These are phyloP conservation scores for Muscicapa striata DNA, from an alignment of 2,797 vertebrate genomes.

Conservation along the genomic window DNA sequence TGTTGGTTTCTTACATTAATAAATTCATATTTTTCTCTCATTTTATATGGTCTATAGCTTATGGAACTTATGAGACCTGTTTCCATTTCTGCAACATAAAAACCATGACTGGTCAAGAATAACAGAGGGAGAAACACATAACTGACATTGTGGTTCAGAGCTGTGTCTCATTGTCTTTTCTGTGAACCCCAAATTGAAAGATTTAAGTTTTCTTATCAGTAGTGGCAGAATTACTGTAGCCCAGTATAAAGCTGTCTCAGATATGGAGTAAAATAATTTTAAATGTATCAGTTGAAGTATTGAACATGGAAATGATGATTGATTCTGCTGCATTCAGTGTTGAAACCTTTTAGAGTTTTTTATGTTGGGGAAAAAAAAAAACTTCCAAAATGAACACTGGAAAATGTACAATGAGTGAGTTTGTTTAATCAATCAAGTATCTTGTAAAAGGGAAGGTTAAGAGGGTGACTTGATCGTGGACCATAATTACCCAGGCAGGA, in stretches of 20 bases:
- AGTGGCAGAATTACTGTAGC: background rate
- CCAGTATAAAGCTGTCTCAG: background rate
- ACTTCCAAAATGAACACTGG: background rate
- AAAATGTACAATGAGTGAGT: background rate
- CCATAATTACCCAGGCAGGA: slow-evolving; percentile 26
- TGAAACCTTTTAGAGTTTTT: background rate
- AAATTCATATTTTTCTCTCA: background rate
- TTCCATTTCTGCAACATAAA: background rate
- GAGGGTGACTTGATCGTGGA: background rate
- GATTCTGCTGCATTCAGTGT: background rate
- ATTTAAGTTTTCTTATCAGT: background rate
- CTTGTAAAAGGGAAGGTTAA: slow-evolving; percentile 23
- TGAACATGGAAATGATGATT: background rate
- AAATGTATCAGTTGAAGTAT: background rate
- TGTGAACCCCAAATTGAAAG: background rate
- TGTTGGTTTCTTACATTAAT: background rate
- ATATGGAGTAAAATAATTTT: background rate
- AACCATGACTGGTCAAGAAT: background rate
- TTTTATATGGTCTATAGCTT: background rate
- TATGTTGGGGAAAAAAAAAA: background rate
- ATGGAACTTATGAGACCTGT: background rate
- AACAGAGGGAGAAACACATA: background rate
- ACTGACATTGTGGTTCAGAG: background rate
- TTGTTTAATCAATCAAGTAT: background rate
- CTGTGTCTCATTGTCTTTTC: background rate